These are phyloP conservation scores for Lutraria lutraria DNA, from an alignment of 2,888 invertebrate species.

Conservation along the genomic window DNA sequence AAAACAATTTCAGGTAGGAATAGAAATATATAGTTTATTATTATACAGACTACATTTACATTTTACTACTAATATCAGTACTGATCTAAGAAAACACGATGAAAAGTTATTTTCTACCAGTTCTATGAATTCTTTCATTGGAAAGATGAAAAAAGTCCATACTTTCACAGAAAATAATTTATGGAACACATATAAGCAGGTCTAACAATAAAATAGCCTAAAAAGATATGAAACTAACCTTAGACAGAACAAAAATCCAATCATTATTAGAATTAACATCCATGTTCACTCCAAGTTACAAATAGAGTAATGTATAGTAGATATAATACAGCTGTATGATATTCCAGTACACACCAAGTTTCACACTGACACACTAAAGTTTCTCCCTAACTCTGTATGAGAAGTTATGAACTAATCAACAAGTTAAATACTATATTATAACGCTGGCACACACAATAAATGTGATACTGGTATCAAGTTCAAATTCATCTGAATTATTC, in stretches of 20 bases:
- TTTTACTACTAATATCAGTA: too few relatives aligned
- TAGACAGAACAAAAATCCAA: slow-evolving; percentile 38
- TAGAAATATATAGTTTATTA: too few relatives aligned
- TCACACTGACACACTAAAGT: background rate
- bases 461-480: background rate
- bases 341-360: background rate
- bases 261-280: slow-evolving; percentile 33
- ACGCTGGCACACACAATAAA: background rate
- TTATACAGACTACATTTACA: too few relatives aligned
- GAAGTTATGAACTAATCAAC: background rate
- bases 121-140: too few relatives aligned
- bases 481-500: slow-evolving; percentile 2
- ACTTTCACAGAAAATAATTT: too few relatives aligned
- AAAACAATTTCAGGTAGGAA: too few relatives aligned
- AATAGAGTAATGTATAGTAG: background rate
- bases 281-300: background rate
- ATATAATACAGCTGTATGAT: background rate
- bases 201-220: too few relatives aligned
- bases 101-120: too few relatives aligned
- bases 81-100: too few relatives aligned
- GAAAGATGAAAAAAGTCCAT: too few relatives aligned
- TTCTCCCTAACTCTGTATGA: background rate
- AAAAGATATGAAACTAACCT: slow-evolving; percentile 20
- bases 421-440: background rate
- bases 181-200: too few relatives aligned